phyloP scores from a whole-genome alignment of 1,140 invertebrate species.

The Drosophila sucinea region DNA sequence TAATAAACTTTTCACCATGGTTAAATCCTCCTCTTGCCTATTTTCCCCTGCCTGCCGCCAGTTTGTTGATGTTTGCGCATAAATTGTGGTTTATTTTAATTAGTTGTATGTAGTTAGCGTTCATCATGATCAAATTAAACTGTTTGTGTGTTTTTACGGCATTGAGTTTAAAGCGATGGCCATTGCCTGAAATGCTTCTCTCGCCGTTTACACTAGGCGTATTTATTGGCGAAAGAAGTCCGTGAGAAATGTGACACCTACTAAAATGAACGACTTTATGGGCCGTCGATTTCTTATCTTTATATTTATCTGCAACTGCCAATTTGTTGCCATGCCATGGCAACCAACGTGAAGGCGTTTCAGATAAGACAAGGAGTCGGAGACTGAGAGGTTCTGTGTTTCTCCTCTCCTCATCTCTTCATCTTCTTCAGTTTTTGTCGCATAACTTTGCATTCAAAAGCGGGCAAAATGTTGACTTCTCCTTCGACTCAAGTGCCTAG shows the following conservation, averaged over 20 bases:
- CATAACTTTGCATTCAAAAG: conserved; percentile 75
- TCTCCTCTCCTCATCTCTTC: not conserved
- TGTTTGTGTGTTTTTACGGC: not conserved
- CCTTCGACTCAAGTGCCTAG: conserved; percentile 15
- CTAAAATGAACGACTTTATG: conserved; percentile 66
- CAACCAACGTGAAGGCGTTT: conserved; percentile 29
- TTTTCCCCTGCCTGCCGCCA: not conserved
- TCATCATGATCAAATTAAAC: conserved; percentile 9
- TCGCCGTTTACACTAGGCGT: conserved; percentile 9
- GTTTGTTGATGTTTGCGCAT: not conserved
- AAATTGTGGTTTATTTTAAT: conserved; percentile 27
- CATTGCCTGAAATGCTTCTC: not conserved
- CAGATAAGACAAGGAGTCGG: conserved; percentile 49
- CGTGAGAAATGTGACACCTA: conserved; percentile 74
- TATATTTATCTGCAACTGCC: conserved; percentile 77
- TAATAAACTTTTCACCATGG: too few species aligned
- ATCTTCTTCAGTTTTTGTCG: conserved; percentile 36
- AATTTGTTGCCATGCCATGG: conserved; percentile 63
- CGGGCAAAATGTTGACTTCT: conserved; percentile 12
- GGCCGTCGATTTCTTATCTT: conserved; percentile 54
- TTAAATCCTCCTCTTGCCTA: too few species aligned
- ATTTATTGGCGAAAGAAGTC: conserved; percentile 63
- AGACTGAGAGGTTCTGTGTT: not conserved
- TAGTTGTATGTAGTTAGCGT: conserved; percentile 5
- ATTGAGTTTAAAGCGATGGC: not conserved